Evolutionary conservation across 2,113 vertebrate genomes (phyloP), one percentile per base, ranked within the genome.

Genomic region (Equus przewalskii): DNA sequence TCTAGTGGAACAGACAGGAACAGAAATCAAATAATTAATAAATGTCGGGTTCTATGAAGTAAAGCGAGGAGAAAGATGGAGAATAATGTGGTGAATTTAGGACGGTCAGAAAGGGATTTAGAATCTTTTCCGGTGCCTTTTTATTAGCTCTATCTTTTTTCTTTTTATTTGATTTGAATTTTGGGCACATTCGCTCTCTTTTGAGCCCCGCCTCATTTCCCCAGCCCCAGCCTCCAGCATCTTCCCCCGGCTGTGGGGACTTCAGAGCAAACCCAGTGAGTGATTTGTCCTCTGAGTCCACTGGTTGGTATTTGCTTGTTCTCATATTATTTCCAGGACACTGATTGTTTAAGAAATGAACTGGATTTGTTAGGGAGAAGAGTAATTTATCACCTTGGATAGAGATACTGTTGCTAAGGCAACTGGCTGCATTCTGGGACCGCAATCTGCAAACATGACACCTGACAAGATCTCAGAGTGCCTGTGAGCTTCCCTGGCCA

Each of bases 401-500:
- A 41, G 96, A 94, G 94, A 97, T 95, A 79, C 94, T 64, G 96
- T 98, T 98, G 91, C 94, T 91, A 94, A 93, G 97, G 88, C 96
- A 97, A 97, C 97, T 10, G 46, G 54, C 88, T 93, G 8, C 33
- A 24, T 81, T 93, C 67, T 21, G 51, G 75, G 86, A 79, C 56
- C 56, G 19, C 41, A 22, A 3, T 89, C 24, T 94, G 67, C 18
- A 44, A 41, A 67, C 0, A 2, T 33, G 80, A 51, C 24, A n/a
- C 78, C 76, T 72, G 91, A 65, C 64, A 18, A 56, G 56, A 75
- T 82, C 81, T 36, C 0, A 0, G 56, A 16, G 1, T 76, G n/a
- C 44, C 70, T 28, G 26, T 1, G 22, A 36, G 72, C n/a, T 56
- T 36, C 44, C n/a, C 33, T 28, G 41, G 86, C 51, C 54, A 8